Evolutionary conservation across 1,140 invertebrate species (phyloP).

Genomic region (Dysdera silvatica): DNA sequence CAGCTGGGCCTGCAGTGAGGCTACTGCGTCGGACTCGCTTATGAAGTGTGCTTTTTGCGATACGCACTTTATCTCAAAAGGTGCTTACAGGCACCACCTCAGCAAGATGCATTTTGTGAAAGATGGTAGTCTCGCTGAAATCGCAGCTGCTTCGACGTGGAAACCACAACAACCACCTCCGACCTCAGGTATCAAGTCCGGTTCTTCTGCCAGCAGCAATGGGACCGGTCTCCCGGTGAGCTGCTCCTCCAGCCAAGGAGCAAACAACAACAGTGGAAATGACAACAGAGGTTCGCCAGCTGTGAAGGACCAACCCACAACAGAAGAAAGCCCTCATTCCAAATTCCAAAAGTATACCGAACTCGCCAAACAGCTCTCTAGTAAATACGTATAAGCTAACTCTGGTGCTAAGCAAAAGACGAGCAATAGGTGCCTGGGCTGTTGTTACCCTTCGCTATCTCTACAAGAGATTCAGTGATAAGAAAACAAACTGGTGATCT

Average conservation of each 20-base stretch:
- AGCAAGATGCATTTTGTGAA: conserved; percentile 96
- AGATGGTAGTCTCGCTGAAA: conserved; percentile 71
- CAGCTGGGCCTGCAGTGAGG: conserved; percentile 88
- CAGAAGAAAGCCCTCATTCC: conserved; percentile 83
- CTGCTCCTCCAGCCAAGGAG: conserved; percentile 39
- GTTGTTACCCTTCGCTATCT: too few species aligned
- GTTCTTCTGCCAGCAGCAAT: conserved; percentile 48
- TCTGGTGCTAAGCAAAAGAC: too few species aligned
- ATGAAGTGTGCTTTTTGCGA: conserved; percentile 96
- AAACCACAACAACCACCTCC: conserved; percentile 19
- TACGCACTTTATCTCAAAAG: conserved; percentile 91
- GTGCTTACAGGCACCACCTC: conserved; percentile 89
- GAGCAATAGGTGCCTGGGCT: too few species aligned
- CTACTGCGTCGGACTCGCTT: conserved; percentile 63
- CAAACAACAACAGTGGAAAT: conserved; percentile 8
- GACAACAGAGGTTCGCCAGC: conserved; percentile 14
- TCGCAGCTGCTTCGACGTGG: conserved; percentile 10
- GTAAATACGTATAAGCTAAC: conserved; percentile 65
- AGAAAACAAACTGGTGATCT: too few species aligned
- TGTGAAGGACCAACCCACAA: conserved; percentile 11
- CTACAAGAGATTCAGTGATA: too few species aligned
- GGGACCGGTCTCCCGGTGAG: conserved; percentile 43
- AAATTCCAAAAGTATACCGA: conserved; percentile 96
- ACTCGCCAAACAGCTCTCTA: conserved; percentile 89
- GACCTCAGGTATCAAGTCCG: conserved; percentile 19